Evolutionary conservation across 2,797 vertebrate genomes (phyloP), one percentile per base, ranked within the genome.

Genomic region (Dallia pectoralis): DNA sequence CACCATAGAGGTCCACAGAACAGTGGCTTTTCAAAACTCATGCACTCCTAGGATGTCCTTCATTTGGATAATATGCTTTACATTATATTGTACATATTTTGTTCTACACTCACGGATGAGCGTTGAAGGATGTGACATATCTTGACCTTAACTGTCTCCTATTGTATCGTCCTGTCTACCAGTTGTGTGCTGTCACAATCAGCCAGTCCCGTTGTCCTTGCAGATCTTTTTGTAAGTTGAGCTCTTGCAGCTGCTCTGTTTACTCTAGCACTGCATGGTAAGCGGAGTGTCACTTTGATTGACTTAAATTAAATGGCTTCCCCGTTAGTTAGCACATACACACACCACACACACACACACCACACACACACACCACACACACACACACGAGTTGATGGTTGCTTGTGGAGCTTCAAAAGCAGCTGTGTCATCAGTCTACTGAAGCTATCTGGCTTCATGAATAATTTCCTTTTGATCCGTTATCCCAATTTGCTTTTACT

Each of bases 291-390:
- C 90, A 82, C 77, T 0, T 66, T 86, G 88, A 93, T 83, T 82
- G 90, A 90, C 87, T 87, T 74, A 77, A 85, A 91, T 91, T 88
- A 86, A 86, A 91, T 69, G 74, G 71, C 78, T 27, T 44, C 14
- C 22, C 53, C 22, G 7, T 27, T 59, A 8, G 22, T 22, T 4
- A 1, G 22, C 22, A 22, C 22, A 22, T 9, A 27, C 22, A 59
- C 53, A 59, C 53, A 53, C 5, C 51, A 56, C n/a, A n/a, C n/a
- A 6, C 51, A 12, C 53, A 56, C 22, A 12, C 22, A 25, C 3
- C 3, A 22, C 22, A 7, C 22, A n/a, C 53, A 25, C 9, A 16
- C 7, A 48, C 11, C 48, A 53, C 49, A 19, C 2, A 19, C 18
- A 18, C 19, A 53, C n/a, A 25, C 9, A 59, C 25, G 36, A 68